Base-by-base conservation (phyloP, 1,140 invertebrate genomes). In the Micrasema longulum region DNA sequence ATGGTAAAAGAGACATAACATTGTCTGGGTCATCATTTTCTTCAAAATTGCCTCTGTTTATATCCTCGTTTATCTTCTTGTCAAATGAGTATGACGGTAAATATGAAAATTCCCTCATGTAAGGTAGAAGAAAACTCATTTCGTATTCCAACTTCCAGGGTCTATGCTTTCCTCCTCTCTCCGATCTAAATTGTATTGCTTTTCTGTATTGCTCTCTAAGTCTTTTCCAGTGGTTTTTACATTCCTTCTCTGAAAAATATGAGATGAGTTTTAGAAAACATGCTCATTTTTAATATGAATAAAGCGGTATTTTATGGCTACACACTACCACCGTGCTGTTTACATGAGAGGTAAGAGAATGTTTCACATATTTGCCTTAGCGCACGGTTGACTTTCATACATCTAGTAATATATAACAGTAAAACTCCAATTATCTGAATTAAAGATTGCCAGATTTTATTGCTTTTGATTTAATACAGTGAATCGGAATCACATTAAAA, bases 71-170 rank as follows among this genome's bases (percentile, higher is more conserved):
- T 4, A 23, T 53, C 4, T 23, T 23, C 12, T 23, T 23, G 22
- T 53, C 50, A 12, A 22, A 31, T 10, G 50, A 53, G 22, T 53
- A 53, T 5, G 12, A n/a, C 20, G 50, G 50, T 14, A 53, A 18
- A 6, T 53, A 53, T 10, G 50, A n/a, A 23, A 53, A 23, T 12
- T 53, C 50, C 26, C 26, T 53, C 50, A 53, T 53, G 50, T 11
- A 12, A 1, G 50, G 50, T 12, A 53, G 9, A 26, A 53, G 50
- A 12, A 53, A 53, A 23, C 50, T 53, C 50, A 53, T 53, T 53
- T 53, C 50, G 10, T 23, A 53, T 53, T 53, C 50, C 22, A 53
- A 22, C 50, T 53, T 53, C 50, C 50, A 53, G 1, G 50, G 50
- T 12, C 50, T 53, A n/a, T 22, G 22, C 12, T 12, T 53, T 7